Base-by-base conservation (phyloP, 2,888 invertebrate species). In the Nomada lathburiana region DNA sequence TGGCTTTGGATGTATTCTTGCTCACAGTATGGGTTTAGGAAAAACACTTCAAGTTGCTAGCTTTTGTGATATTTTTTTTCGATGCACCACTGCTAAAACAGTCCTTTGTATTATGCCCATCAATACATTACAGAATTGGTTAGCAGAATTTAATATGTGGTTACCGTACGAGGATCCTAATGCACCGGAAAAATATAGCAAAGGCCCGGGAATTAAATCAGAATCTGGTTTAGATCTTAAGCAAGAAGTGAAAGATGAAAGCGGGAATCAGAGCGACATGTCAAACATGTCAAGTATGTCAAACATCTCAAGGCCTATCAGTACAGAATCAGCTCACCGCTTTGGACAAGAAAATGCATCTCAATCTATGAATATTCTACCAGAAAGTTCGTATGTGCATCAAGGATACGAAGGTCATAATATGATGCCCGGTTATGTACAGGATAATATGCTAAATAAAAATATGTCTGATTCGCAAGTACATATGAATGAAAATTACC, bases 1-100 rank as follows among this genome's bases (percentile, higher is more conserved):
- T 64, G 99, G 99, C 16, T 99, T 99, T 94, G 99, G 99, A 18
- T 99, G 99, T 93, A 99, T 99, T 90, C 95, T 99, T 71, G 99
- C 99, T 0, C 99, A 99, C 95, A 98, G 98, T 62, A 99, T 99
- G 99, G 99, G 99, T 1, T 95, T 99, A 44, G 99, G 99, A n/a
- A 99, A 99, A 95, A 99, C 99, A 0, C 95, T 99, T 77, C 98
- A 97, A 95, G 97, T 99, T 76, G 98, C 99, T 75, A 98, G 98
- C 86, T 99, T 99, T 94, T 97, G 98, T 92, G 99, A 99, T 94
- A 97, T 99, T 90, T 98, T 99, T 94, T 95, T 99, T 88, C 95
- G 98, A 70, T 97, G 98, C 93, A 99, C 99, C 0, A 95, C 95
- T 36, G 97, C 98, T 7, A 97, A 97, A 93, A 98, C 97, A 18